Evolutionary conservation across 2,113 vertebrate genomes (phyloP).

Genomic region (Loxodonta africana): DNA sequence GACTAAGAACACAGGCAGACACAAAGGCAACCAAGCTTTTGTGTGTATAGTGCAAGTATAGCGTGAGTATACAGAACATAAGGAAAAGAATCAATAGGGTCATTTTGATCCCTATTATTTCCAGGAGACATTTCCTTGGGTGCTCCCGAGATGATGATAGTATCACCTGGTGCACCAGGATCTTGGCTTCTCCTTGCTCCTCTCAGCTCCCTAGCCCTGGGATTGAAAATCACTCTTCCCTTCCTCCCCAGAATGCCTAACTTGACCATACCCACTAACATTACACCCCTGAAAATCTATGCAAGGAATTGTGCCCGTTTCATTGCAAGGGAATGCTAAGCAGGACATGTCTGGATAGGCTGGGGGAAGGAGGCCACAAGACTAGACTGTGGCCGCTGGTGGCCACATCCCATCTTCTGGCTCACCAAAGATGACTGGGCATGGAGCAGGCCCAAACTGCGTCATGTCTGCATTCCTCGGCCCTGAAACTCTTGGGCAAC

Average conservation of each 20-base stretch:
- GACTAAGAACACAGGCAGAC: conserved; percentile 85
- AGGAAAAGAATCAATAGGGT: conserved; percentile 80
- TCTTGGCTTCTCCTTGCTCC: background rate
- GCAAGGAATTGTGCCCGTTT: background rate
- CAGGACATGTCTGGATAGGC: background rate
- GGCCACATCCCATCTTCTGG: background rate
- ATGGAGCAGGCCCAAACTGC: background rate
- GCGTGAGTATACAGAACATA: conserved; percentile 62
- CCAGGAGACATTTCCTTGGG: background rate
- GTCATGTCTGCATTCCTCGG: background rate
- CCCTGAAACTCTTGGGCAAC: conserved; percentile 35
- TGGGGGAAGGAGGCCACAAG: background rate
- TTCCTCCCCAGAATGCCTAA: background rate
- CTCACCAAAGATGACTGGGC: conserved; percentile 58
- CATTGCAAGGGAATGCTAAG: background rate
- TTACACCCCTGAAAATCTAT: background rate
- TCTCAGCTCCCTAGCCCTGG: background rate
- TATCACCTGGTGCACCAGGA: background rate
- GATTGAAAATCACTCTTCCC: background rate
- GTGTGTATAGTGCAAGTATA: conserved; percentile 81
- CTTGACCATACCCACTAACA: background rate
- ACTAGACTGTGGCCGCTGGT: background rate
- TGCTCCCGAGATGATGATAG: background rate
- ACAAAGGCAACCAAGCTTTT: conserved; percentile 89
- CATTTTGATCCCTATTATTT: conserved; percentile 68